phyloP scores from a whole-genome alignment of 1,140 invertebrate species.

The Aphidius ervi region DNA sequence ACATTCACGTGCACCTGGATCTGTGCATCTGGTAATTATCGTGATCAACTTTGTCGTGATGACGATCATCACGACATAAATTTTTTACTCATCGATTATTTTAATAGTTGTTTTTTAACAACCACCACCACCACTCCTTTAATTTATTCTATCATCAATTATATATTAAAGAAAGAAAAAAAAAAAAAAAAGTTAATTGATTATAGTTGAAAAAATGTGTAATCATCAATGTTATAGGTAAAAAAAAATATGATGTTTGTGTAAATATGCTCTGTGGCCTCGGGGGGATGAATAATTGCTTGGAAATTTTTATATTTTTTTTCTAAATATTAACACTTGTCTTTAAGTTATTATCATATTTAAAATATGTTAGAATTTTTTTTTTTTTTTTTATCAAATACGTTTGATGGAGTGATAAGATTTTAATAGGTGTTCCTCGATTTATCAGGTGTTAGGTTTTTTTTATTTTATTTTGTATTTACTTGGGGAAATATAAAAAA shows the following conservation, averaged over 20 bases:
- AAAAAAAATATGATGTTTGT: neutral
- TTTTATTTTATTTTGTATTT: too few species aligned
- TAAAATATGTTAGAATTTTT: too few species aligned
- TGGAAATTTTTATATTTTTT: conserved; percentile 3
- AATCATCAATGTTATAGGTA: neutral
- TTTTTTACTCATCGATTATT: conserved; percentile 13
- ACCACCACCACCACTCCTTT: neutral
- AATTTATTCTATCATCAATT: neutral
- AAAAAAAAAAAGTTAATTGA: conserved; percentile 10
- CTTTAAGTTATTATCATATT: too few species aligned
- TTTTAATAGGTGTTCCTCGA: too few species aligned
- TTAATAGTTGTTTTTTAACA: conserved; percentile 9
- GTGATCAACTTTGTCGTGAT: conserved; percentile 12
- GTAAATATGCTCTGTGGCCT: too few species aligned
- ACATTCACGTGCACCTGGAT: conserved; percentile 5
- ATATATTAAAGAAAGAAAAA: neutral
- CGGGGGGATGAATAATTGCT: neutral
- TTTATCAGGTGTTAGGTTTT: too few species aligned
- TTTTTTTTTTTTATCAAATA: too few species aligned
- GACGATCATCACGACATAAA: conserved; percentile 14
- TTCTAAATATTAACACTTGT: neutral
- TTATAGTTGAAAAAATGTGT: neutral
- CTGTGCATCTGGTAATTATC: conserved; percentile 23
- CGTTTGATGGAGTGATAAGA: too few species aligned
- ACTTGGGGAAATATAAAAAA: too few species aligned